Evolutionary conservation across 2,113 vertebrate genomes (phyloP), one percentile per base, ranked within the genome.

Genomic region (Menidia beryllina): DNA sequence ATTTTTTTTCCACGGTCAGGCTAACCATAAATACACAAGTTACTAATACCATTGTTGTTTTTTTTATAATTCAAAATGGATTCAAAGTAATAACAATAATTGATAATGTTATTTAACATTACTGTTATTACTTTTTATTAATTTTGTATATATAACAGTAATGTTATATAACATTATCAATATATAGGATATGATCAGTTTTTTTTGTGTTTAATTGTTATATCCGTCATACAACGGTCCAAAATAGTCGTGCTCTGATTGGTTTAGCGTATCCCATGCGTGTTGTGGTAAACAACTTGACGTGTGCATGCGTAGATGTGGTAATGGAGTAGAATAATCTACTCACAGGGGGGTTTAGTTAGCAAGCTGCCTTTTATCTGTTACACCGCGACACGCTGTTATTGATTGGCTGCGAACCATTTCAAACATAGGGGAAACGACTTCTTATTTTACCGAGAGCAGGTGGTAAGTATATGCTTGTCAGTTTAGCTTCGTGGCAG

Each of bases 221-320:
- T 26, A 5, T 45, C 3, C 14, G 1, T 21, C 14, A 15, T 38
- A 10, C 21, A 36, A 71, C 45, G 69, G 5, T 5, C 0, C 2
- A 14, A 2, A 20, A 15, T 45, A 72, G 25, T 8, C 57, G 60
- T 36, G 3, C 20, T 76, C 64, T 73, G 76, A 91, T 91, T 91
- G 91, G 89, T 67, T 88, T 69, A 87, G 63, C 81, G 86, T 77
- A 51, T 72, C 55, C 73, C 87, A 70, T 86, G 88, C 89, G 89
- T 89, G 70, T 71, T 84, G 85, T 83, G 88, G 86, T 90, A 91
- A 92, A 91, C 91, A 91, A 70, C 77, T 76, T 82, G 57, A 63
- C 87, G 77, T 86, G 85, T 50, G 23, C 76, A 67, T 87, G 83
- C 83, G 88, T 74, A 68, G 23, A 48, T 14, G 60, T 10, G 79